Base-by-base conservation (phyloP, 2,888 invertebrate genomes). In the Chrysodeixis includens region DNA sequence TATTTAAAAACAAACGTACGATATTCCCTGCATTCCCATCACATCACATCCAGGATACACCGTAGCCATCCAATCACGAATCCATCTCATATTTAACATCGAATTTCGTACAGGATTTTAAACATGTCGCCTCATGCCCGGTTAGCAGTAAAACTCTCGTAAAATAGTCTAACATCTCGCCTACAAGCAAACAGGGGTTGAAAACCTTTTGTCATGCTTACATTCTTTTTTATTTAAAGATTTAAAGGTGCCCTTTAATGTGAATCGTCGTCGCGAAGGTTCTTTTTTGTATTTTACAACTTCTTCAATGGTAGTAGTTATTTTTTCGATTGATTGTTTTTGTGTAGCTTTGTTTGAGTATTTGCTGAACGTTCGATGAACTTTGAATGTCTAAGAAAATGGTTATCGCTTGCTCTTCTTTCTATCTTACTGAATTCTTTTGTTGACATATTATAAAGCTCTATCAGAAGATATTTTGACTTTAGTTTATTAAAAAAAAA, bases 91-190 rank as follows among this genome's bases (percentile, higher is more conserved):
- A 73, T 82, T 79, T 73, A 80, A 77, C 81, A 81, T 80, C 60
- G 68, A 85, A 78, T 83, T 83, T 79, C 66, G 74, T 76, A 62
- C 62, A 64, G 74, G 71, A 80, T 79, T 84, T 82, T 79, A 83
- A 79, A 78, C 76, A 75, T 66, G 71, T 63, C 60, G 57, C 54
- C 46, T 52, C 64, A 62, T 54, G 46, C 58, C 52, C 52, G 78
- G 85, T 88, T 88, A 83, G 89, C 82, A 87, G 88, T 89, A 89
- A 89, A 89, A 88, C 53, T 75, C 75, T 68, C 84, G 83, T 89
- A 89, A 89, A 88, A 82, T 82, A 69, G 78, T 72, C 76, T 71
- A 81, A 86, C 84, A 83, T 82, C 82, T 78, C 66, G 73, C 64
- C 71, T 76, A 22, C 72, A 49, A 62, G n/a, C 62, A 59, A n/a